phyloP scores from a whole-genome alignment of 2,888 invertebrate genomes.

The Orgyia antiqua region DNA sequence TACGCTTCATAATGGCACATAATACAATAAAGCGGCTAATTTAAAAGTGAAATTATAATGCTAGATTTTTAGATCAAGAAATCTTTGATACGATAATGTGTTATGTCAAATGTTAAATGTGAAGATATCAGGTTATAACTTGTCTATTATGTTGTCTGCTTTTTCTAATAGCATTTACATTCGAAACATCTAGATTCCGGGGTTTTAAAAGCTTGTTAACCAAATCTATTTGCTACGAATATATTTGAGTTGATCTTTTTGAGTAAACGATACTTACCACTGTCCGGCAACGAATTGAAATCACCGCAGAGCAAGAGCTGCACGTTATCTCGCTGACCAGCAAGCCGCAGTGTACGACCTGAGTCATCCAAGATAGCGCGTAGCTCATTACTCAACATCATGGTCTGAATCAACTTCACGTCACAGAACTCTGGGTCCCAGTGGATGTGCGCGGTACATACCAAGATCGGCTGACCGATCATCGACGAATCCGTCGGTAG shows the following conservation, averaged over 20 bases:
- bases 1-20: constrained; percentile 11
- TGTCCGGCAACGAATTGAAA: constrained; percentile 98
- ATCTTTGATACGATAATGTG: no score
- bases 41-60: constrained; percentile 6
- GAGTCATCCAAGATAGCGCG: constrained; percentile 92
- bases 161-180: no score
- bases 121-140: no score
- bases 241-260: no score
- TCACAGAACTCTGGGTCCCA: constrained; percentile 99
- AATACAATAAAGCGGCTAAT: constrained; percentile 12
- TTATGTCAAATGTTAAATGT: no score
- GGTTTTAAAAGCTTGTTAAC: no score
- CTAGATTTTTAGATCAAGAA: no score
- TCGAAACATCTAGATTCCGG: no score
- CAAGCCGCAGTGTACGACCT: constrained; percentile 85
- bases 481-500: constrained; percentile 86
- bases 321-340: constrained; percentile 87
- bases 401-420: constrained; percentile 98
- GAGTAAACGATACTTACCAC: no score
- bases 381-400: constrained; percentile 98
- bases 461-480: constrained; percentile 91
- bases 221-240: no score
- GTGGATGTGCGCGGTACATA: constrained; percentile 99
- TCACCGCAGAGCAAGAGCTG: constrained; percentile 98
- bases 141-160: no score